Conservation (phyloP, 1,140 invertebrate species). For the Atta texana region DNA sequence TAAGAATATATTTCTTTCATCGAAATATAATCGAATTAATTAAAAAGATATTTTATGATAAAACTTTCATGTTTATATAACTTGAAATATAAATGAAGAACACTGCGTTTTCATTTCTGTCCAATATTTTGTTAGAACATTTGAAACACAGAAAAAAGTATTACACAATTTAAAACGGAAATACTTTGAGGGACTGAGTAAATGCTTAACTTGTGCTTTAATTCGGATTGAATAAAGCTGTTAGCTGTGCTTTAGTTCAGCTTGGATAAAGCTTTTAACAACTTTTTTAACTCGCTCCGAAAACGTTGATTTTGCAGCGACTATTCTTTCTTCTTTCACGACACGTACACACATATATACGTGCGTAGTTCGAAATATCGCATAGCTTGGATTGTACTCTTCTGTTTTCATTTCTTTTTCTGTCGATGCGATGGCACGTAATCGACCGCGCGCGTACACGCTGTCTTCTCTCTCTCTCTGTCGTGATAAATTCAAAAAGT, state of each 20-base stretch:
- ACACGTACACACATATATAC: constrained; percentile 3
- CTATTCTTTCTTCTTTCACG: constrained; percentile 20
- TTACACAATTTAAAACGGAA: background rate
- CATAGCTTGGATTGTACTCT: background rate
- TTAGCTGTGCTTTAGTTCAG: constrained; percentile 45
- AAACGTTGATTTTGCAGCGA: constrained; percentile 44
- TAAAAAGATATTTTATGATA: background rate
- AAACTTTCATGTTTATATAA: background rate
- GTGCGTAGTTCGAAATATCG: constrained; percentile 40
- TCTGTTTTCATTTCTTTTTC: constrained; percentile 8
- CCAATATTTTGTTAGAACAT: background rate
- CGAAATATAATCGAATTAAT: background rate
- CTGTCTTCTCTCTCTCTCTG: background rate
- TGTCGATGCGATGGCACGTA: constrained; percentile 19
- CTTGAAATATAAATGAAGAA: background rate
- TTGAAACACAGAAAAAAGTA: constrained; percentile 10
- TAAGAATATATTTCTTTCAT: background rate
- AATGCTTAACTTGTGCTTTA: constrained; percentile 43
- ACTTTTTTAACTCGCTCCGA: constrained; percentile 60
- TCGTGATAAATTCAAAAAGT: constrained; percentile 39
- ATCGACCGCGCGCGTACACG: background rate
- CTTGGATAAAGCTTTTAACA: constrained; percentile 58
- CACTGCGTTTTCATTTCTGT: background rate
- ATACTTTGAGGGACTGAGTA: constrained; percentile 21
- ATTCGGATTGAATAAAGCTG: constrained; percentile 53